phyloP scores from a whole-genome alignment of 2,797 vertebrate species.

The Peromyscus attwateri region DNA sequence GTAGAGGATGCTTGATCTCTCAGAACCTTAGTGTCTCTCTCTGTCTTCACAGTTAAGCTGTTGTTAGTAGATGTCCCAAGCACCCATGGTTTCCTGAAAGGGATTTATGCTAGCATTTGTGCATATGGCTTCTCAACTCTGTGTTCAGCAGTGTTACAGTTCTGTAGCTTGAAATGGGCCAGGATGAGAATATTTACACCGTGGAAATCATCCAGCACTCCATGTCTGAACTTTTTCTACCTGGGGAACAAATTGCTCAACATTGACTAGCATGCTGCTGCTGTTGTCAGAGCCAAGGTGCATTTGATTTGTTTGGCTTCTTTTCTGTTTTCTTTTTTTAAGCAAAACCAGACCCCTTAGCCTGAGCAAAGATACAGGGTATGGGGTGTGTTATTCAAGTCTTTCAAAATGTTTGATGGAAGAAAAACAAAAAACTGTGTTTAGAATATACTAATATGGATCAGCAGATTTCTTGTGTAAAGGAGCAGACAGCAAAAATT shows the following conservation, averaged over 20 bases:
- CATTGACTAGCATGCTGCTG: background rate
- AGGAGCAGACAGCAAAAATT: background rate
- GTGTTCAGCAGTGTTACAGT: background rate
- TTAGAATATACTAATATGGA: background rate
- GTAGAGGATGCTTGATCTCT: background rate
- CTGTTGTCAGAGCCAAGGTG: background rate
- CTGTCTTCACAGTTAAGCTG: background rate
- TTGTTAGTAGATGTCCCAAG: background rate
- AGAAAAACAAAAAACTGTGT: background rate
- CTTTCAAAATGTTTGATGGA: constrained; percentile 23
- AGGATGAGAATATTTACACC: background rate
- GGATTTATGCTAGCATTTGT: background rate
- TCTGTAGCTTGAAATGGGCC: constrained; percentile 43
- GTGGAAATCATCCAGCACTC: background rate
- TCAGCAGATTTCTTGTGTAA: background rate
- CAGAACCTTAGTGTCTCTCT: background rate
- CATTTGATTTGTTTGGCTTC: constrained; percentile 15
- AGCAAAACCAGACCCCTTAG: constrained; percentile 35
- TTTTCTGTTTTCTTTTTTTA: background rate
- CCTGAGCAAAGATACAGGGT: background rate
- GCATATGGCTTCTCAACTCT: background rate
- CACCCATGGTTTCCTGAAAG: background rate
- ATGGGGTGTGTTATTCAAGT: background rate
- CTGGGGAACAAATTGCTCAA: background rate
- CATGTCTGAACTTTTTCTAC: background rate